These are phyloP conservation scores for Eumacrocentrus americanus DNA, from an alignment of 2,888 invertebrate species.

Conservation along the genomic window DNA sequence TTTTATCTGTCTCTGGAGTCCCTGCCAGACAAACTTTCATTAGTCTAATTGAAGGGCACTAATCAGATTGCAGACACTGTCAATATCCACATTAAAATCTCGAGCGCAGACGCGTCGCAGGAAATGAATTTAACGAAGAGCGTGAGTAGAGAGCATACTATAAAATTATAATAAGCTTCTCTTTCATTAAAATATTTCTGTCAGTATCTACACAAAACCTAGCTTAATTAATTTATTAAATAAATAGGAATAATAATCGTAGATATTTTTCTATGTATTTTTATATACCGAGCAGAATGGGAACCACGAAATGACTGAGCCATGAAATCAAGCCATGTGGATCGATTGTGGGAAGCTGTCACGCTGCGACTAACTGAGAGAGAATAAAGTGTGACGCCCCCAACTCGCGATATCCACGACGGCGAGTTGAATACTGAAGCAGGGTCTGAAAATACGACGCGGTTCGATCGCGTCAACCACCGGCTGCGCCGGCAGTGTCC, in stretches of 20 bases:
- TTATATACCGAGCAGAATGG: too few species aligned
- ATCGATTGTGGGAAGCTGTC: not conserved
- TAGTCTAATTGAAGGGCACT: slow-evolving; percentile 23
- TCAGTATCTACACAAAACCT: too few species aligned
- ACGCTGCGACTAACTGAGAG: too few species aligned
- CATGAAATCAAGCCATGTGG: not conserved
- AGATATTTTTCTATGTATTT: too few species aligned
- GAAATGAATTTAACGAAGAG: too few species aligned
- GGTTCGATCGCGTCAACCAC: slow-evolving; percentile 16
- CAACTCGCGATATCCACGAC: slow-evolving; percentile 10
- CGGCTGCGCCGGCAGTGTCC: slow-evolving; percentile 2
- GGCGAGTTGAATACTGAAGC: slow-evolving; percentile 15
- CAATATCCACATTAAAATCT: not conserved
- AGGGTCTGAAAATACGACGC: slow-evolving; percentile 7
- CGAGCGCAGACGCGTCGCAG: too few species aligned
- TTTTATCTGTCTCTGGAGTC: slow-evolving; percentile 14
- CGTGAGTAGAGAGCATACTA: too few species aligned
- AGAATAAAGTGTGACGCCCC: slow-evolving; percentile 16
- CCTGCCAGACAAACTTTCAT: slow-evolving; percentile 22
- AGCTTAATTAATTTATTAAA: too few species aligned
- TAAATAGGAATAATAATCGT: too few species aligned
- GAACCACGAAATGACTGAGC: too few species aligned
- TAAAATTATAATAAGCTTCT: too few species aligned
- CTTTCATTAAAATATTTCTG: not conserved
- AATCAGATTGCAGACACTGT: not conserved